A percentile compares a stretch with the other conserved stretches of the same genome.
Evolutionary conservation across 2,113 vertebrate species (phyloP).

Genomic region (Colinus virginianus): DNA sequence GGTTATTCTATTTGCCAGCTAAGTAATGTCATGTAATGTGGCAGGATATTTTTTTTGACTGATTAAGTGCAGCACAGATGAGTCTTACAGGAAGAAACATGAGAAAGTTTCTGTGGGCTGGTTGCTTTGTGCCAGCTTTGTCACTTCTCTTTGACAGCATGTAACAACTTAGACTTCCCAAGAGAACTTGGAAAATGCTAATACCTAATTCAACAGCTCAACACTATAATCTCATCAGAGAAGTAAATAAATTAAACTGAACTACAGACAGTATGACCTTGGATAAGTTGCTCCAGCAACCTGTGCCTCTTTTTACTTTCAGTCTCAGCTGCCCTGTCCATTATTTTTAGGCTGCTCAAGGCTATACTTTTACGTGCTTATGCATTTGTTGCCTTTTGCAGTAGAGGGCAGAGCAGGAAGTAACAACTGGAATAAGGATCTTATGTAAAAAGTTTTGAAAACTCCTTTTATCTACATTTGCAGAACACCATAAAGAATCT

Average conservation of each 20-base stretch:
- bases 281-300: not conserved
- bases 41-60: not conserved
- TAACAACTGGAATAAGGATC: not conserved
- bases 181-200: not conserved
- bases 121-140: not conserved
- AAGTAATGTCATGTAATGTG: fast-evolving
- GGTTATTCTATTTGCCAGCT: fast-evolving
- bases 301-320: not conserved
- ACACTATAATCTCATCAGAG: conserved; percentile 8
- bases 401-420: not conserved
- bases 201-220: conserved; percentile 16
- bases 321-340: fast-evolving
- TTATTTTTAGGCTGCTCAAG: not conserved
- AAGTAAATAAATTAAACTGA: conserved; percentile 53
- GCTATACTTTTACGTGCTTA: fast-evolving
- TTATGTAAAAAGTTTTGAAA: not conserved
- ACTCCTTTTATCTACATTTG: not conserved
- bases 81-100: not conserved
- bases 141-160: not conserved
- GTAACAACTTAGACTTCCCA: conserved; percentile 24
- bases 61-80: not conserved
- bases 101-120: not conserved
- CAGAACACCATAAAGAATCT: not conserved
- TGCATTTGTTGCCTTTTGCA: not conserved
- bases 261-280: conserved; percentile 12